Conservation (phyloP, 2,113 vertebrate genomes). For the Podarcis cretensis region DNA sequence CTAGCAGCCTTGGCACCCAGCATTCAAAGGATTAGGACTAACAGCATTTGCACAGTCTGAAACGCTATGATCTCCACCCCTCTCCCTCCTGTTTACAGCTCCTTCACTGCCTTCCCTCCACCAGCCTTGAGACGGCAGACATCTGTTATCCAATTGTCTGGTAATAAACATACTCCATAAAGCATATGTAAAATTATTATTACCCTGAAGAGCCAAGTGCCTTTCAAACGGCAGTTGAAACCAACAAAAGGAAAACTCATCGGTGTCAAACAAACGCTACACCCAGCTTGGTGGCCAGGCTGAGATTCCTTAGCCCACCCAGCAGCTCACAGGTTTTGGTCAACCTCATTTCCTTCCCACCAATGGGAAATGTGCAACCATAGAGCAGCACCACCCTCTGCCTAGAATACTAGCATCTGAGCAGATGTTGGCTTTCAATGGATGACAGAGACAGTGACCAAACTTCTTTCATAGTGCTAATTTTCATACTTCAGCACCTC, state of each 20-base stretch:
- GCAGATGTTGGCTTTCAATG: neutral
- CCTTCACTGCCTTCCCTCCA: conserved; percentile 14
- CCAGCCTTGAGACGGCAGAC: conserved; percentile 59
- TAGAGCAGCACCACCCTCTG: neutral
- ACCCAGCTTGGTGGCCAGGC: conserved; percentile 38
- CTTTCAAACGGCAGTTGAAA: conserved; percentile 69
- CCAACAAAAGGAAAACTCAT: conserved; percentile 43
- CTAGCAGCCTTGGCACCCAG: neutral
- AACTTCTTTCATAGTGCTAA: neutral
- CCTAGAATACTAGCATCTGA: neutral
- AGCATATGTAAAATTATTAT: conserved; percentile 70
- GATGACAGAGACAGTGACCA: conserved; percentile 20
- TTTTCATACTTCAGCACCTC: conserved; percentile 45
- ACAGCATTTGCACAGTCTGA: conserved; percentile 30
- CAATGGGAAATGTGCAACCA: neutral
- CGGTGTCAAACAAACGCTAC: conserved; percentile 41
- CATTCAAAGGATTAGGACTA: conserved; percentile 26
- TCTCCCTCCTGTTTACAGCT: conserved; percentile 4
- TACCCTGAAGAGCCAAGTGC: conserved; percentile 67
- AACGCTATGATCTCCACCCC: conserved; percentile 25
- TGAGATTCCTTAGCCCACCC: conserved; percentile 27
- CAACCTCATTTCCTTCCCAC: neutral
- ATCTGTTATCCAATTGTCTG: conserved; percentile 67
- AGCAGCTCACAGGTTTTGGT: neutral
- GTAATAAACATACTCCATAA: conserved; percentile 67